Conservation (phyloP, 2,888 invertebrate genomes). For the Ochropacha duplaris region DNA sequence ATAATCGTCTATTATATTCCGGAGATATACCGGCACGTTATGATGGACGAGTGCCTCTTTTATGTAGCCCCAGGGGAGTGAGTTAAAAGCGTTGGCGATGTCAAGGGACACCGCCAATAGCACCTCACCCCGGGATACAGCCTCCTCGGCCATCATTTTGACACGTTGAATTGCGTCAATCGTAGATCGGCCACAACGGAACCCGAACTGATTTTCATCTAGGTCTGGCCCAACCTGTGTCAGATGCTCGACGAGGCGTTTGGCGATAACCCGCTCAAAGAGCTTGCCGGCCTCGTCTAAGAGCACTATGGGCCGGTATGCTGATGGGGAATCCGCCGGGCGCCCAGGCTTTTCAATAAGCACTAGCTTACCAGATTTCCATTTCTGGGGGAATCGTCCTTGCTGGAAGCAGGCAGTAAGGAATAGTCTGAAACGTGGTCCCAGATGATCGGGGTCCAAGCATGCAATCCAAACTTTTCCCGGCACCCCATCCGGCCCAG, state of each 20-base stretch:
- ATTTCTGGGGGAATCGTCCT: too few relatives aligned
- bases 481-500: slow-evolving; percentile 5
- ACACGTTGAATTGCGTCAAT: slow-evolving; percentile 2
- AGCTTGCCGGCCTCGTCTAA: slow-evolving; percentile 14
- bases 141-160: too few relatives aligned
- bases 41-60: too few relatives aligned
- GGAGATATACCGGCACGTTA: too few relatives aligned
- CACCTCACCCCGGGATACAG: too few relatives aligned
- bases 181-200: neutral
- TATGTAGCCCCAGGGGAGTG: too few relatives aligned
- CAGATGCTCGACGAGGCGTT: slow-evolving; percentile 3
- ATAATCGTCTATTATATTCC: too few relatives aligned
- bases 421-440: neutral
- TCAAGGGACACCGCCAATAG: too few relatives aligned
- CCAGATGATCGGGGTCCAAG: too few relatives aligned
- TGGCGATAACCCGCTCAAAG: neutral
- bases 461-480: too few relatives aligned
- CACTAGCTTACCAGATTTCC: slow-evolving; percentile 11
- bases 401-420: neutral
- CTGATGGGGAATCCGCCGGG: slow-evolving; percentile 9
- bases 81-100: too few relatives aligned
- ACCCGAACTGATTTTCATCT: neutral
- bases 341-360: slow-evolving; percentile 10
- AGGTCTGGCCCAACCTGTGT: too few relatives aligned
- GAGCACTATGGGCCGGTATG: slow-evolving; percentile 16